Percentiles rank a stretch among this genome's conserved stretches.
phyloP scores from a whole-genome alignment of 2,888 invertebrate species.

The Ophion ellenae region DNA sequence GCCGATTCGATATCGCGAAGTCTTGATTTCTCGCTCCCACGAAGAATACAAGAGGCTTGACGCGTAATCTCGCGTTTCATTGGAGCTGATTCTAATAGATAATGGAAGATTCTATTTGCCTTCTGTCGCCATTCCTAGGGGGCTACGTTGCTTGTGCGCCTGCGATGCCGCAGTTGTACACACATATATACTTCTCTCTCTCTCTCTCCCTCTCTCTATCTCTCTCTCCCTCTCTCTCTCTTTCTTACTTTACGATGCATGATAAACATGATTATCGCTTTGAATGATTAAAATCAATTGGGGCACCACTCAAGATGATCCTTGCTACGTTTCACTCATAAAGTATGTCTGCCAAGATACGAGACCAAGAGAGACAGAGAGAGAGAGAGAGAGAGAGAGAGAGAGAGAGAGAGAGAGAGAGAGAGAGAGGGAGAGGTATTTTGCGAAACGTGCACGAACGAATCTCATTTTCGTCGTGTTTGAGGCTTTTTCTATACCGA shows the following conservation, averaged over 20 bases:
- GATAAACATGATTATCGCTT: constrained; percentile 54
- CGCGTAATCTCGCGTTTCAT: constrained; percentile 27
- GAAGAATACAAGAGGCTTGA: constrained; percentile 1
- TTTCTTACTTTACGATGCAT: not conserved
- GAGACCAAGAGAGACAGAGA: not conserved
- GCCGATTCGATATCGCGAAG: not conserved
- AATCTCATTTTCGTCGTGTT: not conserved
- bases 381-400: too few species aligned
- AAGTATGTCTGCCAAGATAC: not conserved
- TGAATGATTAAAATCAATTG: constrained; percentile 62
- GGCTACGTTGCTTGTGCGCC: not conserved
- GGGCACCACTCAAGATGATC: constrained; percentile 56
- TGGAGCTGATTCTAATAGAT: constrained; percentile 21
- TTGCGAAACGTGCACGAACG: not conserved
- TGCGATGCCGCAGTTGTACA: not conserved
- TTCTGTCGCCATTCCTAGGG: not conserved
- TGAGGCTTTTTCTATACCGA: too few species aligned
- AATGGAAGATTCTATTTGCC: constrained; percentile 11
- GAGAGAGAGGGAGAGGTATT: not conserved
- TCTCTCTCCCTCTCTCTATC: not conserved
- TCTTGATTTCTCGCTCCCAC: not conserved
- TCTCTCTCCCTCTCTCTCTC: constrained; percentile 8
- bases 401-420: too few species aligned
- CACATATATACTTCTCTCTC: not conserved
- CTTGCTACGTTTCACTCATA: not conserved